These are phyloP conservation scores for Spisula solida DNA, from an alignment of 2,888 invertebrate genomes.

Conservation along the genomic window DNA sequence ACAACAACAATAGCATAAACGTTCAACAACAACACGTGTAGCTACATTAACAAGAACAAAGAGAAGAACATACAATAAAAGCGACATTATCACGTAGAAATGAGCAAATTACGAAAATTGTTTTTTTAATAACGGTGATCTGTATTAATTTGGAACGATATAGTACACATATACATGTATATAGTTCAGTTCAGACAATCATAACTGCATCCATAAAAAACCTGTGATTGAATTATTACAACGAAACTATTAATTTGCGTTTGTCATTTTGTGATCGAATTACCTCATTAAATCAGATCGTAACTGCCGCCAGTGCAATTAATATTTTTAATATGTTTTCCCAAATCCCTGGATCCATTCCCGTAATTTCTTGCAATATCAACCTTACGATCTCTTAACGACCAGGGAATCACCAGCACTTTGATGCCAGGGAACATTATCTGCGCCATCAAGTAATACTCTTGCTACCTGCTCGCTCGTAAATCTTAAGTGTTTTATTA, in stretches of 20 bases:
- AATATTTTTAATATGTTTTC: conserved; percentile 21
- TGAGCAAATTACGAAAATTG: not conserved
- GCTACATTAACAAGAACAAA: not conserved
- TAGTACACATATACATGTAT: too few species aligned
- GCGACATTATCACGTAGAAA: not conserved
- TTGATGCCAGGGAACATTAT: not conserved
- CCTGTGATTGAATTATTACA: not conserved
- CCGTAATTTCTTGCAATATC: not conserved
- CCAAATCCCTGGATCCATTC: not conserved
- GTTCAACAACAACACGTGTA: not conserved
- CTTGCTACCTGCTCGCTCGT: not conserved
- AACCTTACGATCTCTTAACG: not conserved
- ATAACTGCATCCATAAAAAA: not conserved
- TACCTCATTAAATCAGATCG: not conserved
- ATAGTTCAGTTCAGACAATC: not conserved
- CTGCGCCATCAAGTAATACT: not conserved
- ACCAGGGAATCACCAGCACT: not conserved
- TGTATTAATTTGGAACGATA: too few species aligned
- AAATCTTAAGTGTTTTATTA: not conserved
- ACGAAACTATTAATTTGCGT: conserved; percentile 4
- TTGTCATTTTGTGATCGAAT: not conserved
- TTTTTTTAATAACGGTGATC: too few species aligned
- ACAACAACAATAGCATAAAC: not conserved
- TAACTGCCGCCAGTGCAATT: conserved; percentile 3
- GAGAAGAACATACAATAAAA: not conserved